Base-by-base conservation (phyloP, 2,113 vertebrate genomes). In the Takifugu bimaculatus region DNA sequence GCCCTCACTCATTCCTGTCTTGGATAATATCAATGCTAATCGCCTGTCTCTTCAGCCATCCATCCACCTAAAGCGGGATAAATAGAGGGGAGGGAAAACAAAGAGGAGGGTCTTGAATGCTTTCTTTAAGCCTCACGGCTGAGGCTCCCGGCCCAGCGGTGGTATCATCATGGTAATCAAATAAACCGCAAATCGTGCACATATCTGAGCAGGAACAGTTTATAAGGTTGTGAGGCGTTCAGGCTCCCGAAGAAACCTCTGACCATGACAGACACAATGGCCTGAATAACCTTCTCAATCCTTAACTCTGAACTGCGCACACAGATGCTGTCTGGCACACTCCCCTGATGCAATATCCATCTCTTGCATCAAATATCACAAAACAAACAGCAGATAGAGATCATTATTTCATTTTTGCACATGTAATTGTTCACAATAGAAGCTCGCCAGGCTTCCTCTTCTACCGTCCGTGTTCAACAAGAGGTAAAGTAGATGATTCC, bases 241-340 rank as follows among this genome's bases (percentile, higher is more conserved):
- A n/a, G 48, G 53, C 44, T 51, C 64, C 54, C 77, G 76, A 87
- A 84, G 67, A 56, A 85, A 64, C 75, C 72, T 86, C 82, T 86
- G 76, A 85, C 72, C 51, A 74, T 70, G 28, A 82, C 77, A 50
- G 82, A 85, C 68, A 64, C 57, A 11, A 54, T 51, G 77, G 82
- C 75, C 80, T 60, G 72, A 53, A 72, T 82, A 74, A 76, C 75
- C 74, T 80, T 54, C 51, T 43, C 35, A 52, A 51, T 66, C 74
- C 58, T 76, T 63, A 50, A 58, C 53, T 13, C 44, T 4, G 12
- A 14, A 55, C 67, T 48, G 20, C 47, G 68, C 63, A 51, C 51
- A 55, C 50, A 60, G n/a, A 43, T 27, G 45, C 1, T 39, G 7
- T 39, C 35, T 10, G 35, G 5, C 7, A 39, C 9, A 4, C 35